Evolutionary conservation across 1,140 invertebrate genomes (phyloP).

Genomic region (Drosophila willistoni): DNA sequence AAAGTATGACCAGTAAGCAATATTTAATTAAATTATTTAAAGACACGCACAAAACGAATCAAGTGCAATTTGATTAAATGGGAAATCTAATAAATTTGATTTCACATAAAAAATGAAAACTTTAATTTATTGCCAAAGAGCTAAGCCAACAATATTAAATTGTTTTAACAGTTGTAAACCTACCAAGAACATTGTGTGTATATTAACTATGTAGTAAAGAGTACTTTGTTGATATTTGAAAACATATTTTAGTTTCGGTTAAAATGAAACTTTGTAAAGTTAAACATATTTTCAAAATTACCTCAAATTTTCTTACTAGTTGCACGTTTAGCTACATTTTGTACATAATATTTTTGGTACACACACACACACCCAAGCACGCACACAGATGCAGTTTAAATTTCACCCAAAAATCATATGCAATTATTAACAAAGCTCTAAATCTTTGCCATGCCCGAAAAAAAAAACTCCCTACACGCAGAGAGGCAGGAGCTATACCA

Average conservation of each 20-base stretch:
- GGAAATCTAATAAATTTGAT: too few relatives aligned
- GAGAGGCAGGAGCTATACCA: constrained; percentile 34
- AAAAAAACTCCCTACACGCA: too few relatives aligned
- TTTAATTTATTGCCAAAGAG: too few relatives aligned
- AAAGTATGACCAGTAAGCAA: background rate
- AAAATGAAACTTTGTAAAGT: background rate
- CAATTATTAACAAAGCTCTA: constrained; percentile 53
- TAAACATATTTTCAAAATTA: background rate
- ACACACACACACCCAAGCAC: background rate
- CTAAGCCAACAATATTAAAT: too few relatives aligned
- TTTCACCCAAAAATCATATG: constrained; percentile 27
- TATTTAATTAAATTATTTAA: background rate
- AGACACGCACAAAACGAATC: background rate
- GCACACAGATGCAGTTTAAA: constrained; percentile 23
- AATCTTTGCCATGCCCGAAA: constrained; percentile 22
- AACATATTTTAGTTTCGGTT: background rate
- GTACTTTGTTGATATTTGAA: background rate
- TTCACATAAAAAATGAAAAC: too few relatives aligned
- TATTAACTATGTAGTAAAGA: background rate
- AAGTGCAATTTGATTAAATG: too few relatives aligned
- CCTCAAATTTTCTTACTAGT: background rate
- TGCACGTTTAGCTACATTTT: background rate
- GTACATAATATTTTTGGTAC: background rate
- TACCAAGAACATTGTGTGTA: too few relatives aligned
- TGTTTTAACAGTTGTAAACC: too few relatives aligned